These are phyloP conservation scores for Lota lota DNA, from an alignment of 2,113 vertebrate species.

Conservation along the genomic window DNA sequence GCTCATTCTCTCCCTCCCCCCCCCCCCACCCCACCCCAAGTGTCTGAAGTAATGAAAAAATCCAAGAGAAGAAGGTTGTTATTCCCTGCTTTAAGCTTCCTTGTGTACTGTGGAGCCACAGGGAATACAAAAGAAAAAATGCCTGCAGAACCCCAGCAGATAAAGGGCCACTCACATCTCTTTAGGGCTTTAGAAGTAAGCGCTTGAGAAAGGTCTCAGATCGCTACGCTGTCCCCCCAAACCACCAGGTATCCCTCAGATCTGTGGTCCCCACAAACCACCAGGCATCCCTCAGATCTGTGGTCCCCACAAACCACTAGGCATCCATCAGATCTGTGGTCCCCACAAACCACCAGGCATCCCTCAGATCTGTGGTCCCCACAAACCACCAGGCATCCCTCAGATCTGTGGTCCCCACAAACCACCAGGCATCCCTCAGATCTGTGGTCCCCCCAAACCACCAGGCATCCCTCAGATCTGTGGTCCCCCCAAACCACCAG, in stretches of 20 bases:
- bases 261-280: too few relatives aligned
- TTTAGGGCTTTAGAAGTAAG: background rate
- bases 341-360: too few relatives aligned
- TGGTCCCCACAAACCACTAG: too few relatives aligned
- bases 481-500: too few relatives aligned
- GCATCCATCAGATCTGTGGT: too few relatives aligned
- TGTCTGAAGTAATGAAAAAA: conserved; percentile 39
- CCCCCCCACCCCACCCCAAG: conserved; percentile 15
- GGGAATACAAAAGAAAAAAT: conserved; percentile 51
- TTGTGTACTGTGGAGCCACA: conserved; percentile 57
- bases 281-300: too few relatives aligned
- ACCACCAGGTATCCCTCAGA: conserved; percentile 30
- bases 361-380: too few relatives aligned
- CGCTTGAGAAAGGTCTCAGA: conserved; percentile 35
- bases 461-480: too few relatives aligned
- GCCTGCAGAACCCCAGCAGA: conserved; percentile 49
- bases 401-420: too few relatives aligned
- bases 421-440: too few relatives aligned
- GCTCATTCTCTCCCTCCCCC: conserved; percentile 59
- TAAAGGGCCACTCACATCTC: conserved; percentile 52
- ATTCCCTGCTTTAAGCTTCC: conserved; percentile 33
- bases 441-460: too few relatives aligned
- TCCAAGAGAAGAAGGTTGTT: conserved; percentile 43
- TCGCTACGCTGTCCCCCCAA: conserved; percentile 43
- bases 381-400: too few relatives aligned